These are phyloP conservation scores for Apotomis betuletana DNA, from an alignment of 2,888 invertebrate species.

Conservation along the genomic window DNA sequence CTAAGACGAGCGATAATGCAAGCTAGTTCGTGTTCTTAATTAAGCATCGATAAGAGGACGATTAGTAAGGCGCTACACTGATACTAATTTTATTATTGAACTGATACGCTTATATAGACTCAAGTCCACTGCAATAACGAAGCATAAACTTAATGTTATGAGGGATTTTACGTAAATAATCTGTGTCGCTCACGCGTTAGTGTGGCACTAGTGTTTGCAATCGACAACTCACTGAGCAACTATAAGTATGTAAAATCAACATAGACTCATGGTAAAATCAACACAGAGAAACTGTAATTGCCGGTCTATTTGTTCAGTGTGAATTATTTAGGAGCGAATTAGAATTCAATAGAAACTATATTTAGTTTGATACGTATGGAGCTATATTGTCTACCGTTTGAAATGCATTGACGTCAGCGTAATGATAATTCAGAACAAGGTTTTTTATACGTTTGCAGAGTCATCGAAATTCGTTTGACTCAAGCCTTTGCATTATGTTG, in stretches of 20 bases:
- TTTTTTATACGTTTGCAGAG: no score
- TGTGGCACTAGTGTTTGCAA: not conserved
- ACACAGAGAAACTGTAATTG: slow-evolving; percentile 11
- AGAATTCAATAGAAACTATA: not conserved
- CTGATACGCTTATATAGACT: slow-evolving; percentile 36
- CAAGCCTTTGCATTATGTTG: no score
- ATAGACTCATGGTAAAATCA: slow-evolving; percentile 13
- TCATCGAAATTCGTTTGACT: no score
- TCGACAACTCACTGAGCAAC: slow-evolving; percentile 7
- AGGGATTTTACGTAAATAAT: slow-evolving; percentile 31
- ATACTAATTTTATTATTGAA: slow-evolving; percentile 28
- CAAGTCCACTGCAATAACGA: slow-evolving; percentile 22
- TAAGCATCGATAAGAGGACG: slow-evolving; percentile 45
- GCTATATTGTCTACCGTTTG: not conserved
- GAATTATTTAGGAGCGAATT: slow-evolving; percentile 18
- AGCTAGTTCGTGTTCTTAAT: slow-evolving; percentile 41
- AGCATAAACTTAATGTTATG: slow-evolving; percentile 13
- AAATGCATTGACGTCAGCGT: slow-evolving; percentile 13
- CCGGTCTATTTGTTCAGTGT: slow-evolving; percentile 12
- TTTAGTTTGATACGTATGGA: not conserved
- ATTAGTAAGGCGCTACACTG: slow-evolving; percentile 38
- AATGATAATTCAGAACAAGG: not conserved
- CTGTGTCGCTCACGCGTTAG: slow-evolving; percentile 34
- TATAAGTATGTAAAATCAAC: not conserved
- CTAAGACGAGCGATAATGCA: slow-evolving; percentile 50